phyloP scores from a whole-genome alignment of 2,888 invertebrate species.

The Parnassius mnemosyne region DNA sequence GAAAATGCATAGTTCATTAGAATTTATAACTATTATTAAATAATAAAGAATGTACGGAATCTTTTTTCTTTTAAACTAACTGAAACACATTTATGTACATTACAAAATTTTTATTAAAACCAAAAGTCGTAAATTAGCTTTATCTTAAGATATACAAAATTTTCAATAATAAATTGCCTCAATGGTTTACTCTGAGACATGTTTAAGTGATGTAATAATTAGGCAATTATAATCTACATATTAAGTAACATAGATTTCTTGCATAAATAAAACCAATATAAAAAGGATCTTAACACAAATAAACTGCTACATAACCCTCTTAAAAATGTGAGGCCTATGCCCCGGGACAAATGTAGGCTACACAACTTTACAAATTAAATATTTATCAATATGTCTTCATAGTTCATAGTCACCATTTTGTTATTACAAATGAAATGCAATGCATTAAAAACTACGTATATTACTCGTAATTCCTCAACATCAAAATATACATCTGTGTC shows the following conservation, averaged over 20 bases:
- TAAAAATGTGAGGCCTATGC: too few species aligned
- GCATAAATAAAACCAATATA: slow-evolving; percentile 18
- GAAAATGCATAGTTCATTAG: too few species aligned
- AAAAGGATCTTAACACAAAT: slow-evolving; percentile 12
- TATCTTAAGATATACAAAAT: slow-evolving; percentile 45
- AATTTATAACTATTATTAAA: too few species aligned
- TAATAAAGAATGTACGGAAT: too few species aligned
- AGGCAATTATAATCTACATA: slow-evolving; percentile 14
- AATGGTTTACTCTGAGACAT: background rate
- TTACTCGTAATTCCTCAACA: too few species aligned
- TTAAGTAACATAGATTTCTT: slow-evolving; percentile 24
- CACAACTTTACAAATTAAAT: too few species aligned
- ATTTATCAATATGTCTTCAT: too few species aligned
- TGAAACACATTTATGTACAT: slow-evolving; percentile 48
- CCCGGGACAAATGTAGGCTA: too few species aligned
- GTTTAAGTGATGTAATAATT: background rate
- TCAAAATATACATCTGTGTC: slow-evolving; percentile 7
- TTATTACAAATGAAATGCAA: too few species aligned
- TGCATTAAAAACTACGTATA: too few species aligned
- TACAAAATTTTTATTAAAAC: slow-evolving; percentile 73
- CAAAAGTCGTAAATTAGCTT: slow-evolving; percentile 62
- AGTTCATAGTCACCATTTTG: too few species aligned
- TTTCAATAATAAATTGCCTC: slow-evolving; percentile 32
- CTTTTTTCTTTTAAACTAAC: background rate
- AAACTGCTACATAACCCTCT: too few species aligned